phyloP scores from a whole-genome alignment of 2,797 vertebrate species.

The Micrastur ruficollis region DNA sequence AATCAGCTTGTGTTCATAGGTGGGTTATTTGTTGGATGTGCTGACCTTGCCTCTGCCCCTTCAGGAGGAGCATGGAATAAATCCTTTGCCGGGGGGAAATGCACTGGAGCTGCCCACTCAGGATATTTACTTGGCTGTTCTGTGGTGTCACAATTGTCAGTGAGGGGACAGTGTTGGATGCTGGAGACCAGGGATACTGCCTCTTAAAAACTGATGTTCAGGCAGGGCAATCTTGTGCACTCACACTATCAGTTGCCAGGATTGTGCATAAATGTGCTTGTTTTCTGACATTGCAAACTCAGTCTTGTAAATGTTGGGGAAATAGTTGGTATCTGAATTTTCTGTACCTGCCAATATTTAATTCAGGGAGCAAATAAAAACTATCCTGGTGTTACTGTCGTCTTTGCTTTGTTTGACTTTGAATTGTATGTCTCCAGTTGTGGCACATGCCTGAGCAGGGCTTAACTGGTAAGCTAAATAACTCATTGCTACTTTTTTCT shows the following conservation, averaged over 20 bases:
- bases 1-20: neutral
- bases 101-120: conserved; percentile 36
- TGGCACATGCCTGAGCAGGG: neutral
- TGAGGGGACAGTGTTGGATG: neutral
- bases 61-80: conserved; percentile 6
- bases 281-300: conserved; percentile 44
- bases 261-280: conserved; percentile 5
- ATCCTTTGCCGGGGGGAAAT: neutral
- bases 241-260: conserved; percentile 22
- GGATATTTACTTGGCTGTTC: neutral
- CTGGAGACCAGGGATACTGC: conserved; percentile 1
- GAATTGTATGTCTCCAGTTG: neutral
- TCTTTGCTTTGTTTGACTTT: neutral
- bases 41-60: conserved; percentile 57
- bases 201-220: neutral
- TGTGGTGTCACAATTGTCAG: neutral
- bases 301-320: conserved; percentile 56
- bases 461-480: neutral
- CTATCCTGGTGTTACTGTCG: conserved; percentile 35
- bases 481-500: neutral
- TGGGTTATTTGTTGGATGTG: neutral
- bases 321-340: conserved; percentile 35
- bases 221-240: conserved; percentile 5
- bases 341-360: conserved; percentile 68
- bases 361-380: conserved; percentile 74